Evolutionary conservation across 2,797 vertebrate genomes (phyloP), one percentile per base, ranked within the genome.

Genomic region (Lepus oiostolus): DNA sequence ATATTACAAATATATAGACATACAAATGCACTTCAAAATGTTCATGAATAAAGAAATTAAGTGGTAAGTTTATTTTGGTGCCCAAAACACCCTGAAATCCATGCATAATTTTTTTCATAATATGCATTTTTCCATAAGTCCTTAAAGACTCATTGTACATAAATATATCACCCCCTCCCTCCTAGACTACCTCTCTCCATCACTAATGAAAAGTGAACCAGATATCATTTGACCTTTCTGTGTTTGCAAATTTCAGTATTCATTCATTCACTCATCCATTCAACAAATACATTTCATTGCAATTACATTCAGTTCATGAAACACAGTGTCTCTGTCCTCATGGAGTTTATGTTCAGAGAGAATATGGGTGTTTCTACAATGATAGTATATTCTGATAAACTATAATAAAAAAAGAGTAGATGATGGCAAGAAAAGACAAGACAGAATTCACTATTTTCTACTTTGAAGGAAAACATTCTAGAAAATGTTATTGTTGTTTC

Each of bases 181-280:
- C 80, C 30, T 38, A 68, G 32, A 38, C 17, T 88, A 74, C 42
- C 4, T 65, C 94, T 90, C n/a, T 22, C 35, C 11, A 50, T 38
- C 24, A 82, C 68, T 91, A 83, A 83, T 21, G 30, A 96, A 89
- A 80, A 91, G 3, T 92, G 38, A 93, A 47, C 5, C 22, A 92
- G 9, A 72, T 17, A 74, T 63, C 12, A 90, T 65, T 70, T 84
- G 4, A 86, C 30, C 6, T 72, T 74, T 87, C 21, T 76, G 47
- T 77, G 21, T 1, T 58, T 95, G 68, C 67, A 86, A 81, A 88
- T 88, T 72, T 88, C 21, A 95, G 9, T 11, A 84, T 87, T 68
- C 28, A 67, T 21, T n/a, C 30, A 58, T 60, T 91, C 35, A 74
- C 72, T 82, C 62, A 35, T 67, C 68, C 63, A 90, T 79, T 96